Percentiles rank a stretch among this genome's conserved stretches.
phyloP scores from a whole-genome alignment of 2,113 vertebrate genomes.

The Orthonyx spaldingii region DNA sequence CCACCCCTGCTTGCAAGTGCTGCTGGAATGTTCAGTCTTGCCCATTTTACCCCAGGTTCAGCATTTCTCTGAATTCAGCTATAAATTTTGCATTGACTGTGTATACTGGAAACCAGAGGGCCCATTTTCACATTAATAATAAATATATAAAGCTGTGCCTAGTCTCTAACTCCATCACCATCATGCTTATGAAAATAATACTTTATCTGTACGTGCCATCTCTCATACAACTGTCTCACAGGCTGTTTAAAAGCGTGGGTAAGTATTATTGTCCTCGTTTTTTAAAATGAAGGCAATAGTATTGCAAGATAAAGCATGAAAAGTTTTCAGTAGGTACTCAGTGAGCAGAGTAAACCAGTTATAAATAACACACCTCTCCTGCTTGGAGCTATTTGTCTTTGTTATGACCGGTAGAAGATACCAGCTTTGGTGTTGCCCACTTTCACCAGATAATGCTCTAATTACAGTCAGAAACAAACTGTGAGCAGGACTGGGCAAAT shows the following conservation, averaged over 20 bases:
- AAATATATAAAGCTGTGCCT: slow-evolving; percentile 22
- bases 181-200: slow-evolving; percentile 7
- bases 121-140: slow-evolving; percentile 59
- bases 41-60: slow-evolving; percentile 27
- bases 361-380: not conserved
- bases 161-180: slow-evolving; percentile 9
- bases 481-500: not conserved
- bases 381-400: not conserved
- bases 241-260: slow-evolving; percentile 1
- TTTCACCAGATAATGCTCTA: not conserved
- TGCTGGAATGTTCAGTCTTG: slow-evolving; percentile 8
- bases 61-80: slow-evolving; percentile 21
- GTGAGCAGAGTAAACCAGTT: not conserved
- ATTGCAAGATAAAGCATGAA: not conserved
- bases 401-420: not conserved
- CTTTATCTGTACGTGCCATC: not conserved
- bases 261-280: slow-evolving; percentile 32
- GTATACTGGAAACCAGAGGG: not conserved
- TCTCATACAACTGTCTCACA: not conserved
- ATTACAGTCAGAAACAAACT: not conserved
- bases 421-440: not conserved
- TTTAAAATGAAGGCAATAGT: not conserved
- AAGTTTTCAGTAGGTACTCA: not conserved
- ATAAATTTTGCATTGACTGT: slow-evolving; percentile 44
- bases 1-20: not conserved